Conservation (phyloP, 2,113 vertebrate genomes). For the Dipodomys stephensi region DNA sequence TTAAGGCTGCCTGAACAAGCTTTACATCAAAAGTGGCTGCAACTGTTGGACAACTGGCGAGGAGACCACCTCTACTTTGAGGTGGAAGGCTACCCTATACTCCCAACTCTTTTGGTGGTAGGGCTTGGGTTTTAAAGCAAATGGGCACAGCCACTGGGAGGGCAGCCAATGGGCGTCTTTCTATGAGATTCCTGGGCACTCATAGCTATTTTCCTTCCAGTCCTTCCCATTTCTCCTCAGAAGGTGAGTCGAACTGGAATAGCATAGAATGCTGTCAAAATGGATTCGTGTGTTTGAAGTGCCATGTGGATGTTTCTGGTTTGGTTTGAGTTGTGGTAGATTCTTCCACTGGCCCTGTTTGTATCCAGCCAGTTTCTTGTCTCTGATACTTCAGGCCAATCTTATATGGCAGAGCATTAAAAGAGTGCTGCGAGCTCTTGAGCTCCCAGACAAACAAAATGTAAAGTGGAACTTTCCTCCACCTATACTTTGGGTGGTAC, state of each 20-base stretch:
- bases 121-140: neutral
- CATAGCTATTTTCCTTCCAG: neutral
- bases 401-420: constrained; percentile 61
- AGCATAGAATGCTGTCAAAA: neutral
- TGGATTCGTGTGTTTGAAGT: neutral
- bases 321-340: neutral
- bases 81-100: neutral
- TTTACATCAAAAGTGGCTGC: neutral
- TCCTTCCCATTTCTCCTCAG: neutral
- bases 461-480: constrained; percentile 86
- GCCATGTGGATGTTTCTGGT: neutral
- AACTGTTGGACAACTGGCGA: neutral
- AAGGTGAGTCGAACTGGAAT: neutral
- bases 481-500: constrained; percentile 88
- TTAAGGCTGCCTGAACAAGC: neutral
- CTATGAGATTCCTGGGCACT: neutral
- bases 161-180: neutral
- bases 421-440: constrained; percentile 76
- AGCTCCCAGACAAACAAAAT: constrained; percentile 83
- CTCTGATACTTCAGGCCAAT: constrained; percentile 11
- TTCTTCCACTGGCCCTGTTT: constrained; percentile 23
- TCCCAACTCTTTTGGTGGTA: neutral
- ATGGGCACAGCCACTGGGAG: neutral
- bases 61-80: neutral
- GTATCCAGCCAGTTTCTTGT: constrained; percentile 45